Evolutionary conservation across 2,797 vertebrate species (phyloP).

Genomic region (Amblyraja radiata): DNA sequence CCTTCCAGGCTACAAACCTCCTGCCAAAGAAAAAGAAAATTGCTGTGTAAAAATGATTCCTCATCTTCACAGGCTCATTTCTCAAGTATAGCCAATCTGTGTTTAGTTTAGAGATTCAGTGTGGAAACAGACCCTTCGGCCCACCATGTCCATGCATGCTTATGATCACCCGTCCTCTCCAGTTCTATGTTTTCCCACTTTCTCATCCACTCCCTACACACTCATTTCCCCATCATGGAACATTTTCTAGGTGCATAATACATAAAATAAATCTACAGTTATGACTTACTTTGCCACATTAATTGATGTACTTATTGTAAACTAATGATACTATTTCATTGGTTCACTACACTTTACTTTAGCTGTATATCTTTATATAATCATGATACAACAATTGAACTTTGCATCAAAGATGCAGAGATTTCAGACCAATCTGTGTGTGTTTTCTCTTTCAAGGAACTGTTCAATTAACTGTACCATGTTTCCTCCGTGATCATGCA

Average conservation of each 20-base stretch:
- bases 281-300: neutral
- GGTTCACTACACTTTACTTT: neutral
- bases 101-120: too few species aligned
- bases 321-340: neutral
- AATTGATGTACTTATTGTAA: neutral
- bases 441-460: neutral
- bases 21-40: too few species aligned
- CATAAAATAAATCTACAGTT: neutral
- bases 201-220: too few species aligned
- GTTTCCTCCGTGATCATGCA: neutral
- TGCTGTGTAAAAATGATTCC: too few species aligned
- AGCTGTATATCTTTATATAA: neutral
- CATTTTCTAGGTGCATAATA: neutral
- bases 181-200: too few species aligned
- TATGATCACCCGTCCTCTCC: too few species aligned
- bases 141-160: too few species aligned
- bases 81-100: too few species aligned
- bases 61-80: too few species aligned
- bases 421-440: neutral
- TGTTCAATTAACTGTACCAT: neutral
- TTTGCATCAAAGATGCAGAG: too few species aligned
- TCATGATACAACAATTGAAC: neutral
- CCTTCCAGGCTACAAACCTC: too few species aligned
- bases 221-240: neutral
- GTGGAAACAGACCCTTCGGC: too few species aligned